Evolutionary conservation across 2,113 vertebrate genomes (phyloP).

Genomic region (Hippocampus zosterae): DNA sequence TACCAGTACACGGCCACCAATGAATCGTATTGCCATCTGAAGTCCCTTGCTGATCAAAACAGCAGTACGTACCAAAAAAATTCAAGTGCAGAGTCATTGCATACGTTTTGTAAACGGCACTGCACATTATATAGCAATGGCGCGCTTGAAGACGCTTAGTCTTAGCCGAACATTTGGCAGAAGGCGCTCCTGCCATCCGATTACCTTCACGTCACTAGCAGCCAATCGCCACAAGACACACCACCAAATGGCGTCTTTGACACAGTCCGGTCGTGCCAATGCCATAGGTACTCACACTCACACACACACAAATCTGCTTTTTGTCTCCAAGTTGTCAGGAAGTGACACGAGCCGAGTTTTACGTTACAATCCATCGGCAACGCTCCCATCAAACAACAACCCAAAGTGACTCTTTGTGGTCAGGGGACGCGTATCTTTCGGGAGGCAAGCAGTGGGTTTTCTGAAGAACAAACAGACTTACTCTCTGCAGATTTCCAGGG

Average conservation of each 20-base stretch:
- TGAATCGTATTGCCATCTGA: too few species aligned
- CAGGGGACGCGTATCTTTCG: not conserved
- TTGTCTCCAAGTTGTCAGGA: not conserved
- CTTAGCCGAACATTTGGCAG: too few species aligned
- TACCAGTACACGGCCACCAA: too few species aligned
- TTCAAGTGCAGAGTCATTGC: too few species aligned
- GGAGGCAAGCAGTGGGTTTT: constrained; percentile 9
- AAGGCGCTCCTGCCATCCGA: too few species aligned
- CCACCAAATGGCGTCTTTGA: not conserved
- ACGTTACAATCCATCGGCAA: not conserved
- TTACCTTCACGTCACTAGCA: not conserved
- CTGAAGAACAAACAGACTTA: constrained; percentile 84
- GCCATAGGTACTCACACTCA: not conserved
- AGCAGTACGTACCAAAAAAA: too few species aligned
- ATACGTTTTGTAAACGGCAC: too few species aligned
- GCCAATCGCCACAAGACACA: not conserved
- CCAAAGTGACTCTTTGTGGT: not conserved
- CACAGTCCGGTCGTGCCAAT: not conserved
- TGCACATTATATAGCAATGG: too few species aligned
- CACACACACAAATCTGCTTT: not conserved
- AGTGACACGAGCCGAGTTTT: not conserved
- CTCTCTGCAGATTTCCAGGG: constrained; percentile 97
- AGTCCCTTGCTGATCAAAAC: too few species aligned
- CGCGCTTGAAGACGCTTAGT: too few species aligned
- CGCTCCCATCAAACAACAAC: not conserved